phyloP scores from a whole-genome alignment of 2,113 vertebrate species.

The Channa argus region DNA sequence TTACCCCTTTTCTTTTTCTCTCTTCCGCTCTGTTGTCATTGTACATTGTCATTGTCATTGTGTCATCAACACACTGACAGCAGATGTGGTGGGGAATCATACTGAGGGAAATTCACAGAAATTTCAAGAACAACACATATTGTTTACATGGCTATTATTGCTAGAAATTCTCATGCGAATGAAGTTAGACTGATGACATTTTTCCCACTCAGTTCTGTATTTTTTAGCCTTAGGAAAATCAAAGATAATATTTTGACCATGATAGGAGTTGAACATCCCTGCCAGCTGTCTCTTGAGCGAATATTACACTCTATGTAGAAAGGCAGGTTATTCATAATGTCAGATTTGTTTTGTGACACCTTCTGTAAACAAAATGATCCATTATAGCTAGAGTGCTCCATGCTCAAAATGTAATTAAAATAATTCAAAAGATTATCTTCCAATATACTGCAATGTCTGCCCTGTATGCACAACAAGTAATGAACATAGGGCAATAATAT shows the following conservation, averaged over 20 bases:
- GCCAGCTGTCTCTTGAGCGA: too few relatives aligned
- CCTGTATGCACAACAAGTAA: background rate
- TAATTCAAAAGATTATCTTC: background rate
- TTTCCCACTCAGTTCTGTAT: too few relatives aligned
- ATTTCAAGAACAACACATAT: conserved; percentile 37
- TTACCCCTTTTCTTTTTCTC: conserved; percentile 13
- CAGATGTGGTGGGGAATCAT: conserved; percentile 44
- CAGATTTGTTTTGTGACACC: background rate
- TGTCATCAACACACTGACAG: conserved; percentile 51
- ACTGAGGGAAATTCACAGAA: conserved; percentile 47
- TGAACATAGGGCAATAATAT: too few relatives aligned
- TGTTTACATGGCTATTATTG: conserved; percentile 33
- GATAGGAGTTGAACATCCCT: background rate
- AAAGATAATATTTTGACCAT: background rate
- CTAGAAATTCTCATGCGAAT: conserved; percentile 34
- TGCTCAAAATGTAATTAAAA: background rate
- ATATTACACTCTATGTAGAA: background rate
- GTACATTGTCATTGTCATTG: too few relatives aligned
- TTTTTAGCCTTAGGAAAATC: background rate
- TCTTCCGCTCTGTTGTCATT: conserved; percentile 36
- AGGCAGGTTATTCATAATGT: background rate
- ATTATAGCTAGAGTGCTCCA: too few relatives aligned
- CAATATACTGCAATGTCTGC: background rate
- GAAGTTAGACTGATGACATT: background rate
- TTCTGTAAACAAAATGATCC: background rate